A percentile compares a stretch with the other conserved stretches of the same genome.
phyloP scores from a whole-genome alignment of 1,140 invertebrate species.

The Catajapyx aquilonaris region DNA sequence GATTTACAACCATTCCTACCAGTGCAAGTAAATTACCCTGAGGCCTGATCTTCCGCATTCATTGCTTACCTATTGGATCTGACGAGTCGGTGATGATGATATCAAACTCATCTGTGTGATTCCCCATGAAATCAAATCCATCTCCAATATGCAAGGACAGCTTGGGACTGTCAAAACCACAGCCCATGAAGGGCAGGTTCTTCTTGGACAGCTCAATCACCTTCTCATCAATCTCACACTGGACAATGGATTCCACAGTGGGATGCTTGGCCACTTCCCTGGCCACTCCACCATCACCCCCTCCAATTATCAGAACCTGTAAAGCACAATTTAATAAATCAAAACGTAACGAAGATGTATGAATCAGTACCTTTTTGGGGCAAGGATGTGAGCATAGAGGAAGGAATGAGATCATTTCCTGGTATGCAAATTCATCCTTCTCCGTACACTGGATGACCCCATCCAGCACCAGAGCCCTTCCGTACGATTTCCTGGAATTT shows the following conservation, averaged over 20 bases:
- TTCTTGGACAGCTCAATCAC: slow-evolving; percentile 85
- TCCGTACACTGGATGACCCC: slow-evolving; percentile 94
- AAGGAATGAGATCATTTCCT: slow-evolving; percentile 94
- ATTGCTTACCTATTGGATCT: slow-evolving; percentile 64
- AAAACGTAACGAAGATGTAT: not conserved
- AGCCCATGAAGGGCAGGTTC: slow-evolving; percentile 75
- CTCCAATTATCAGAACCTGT: slow-evolving; percentile 83
- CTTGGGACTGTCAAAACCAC: slow-evolving; percentile 64
- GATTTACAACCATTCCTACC: too few relatives aligned
- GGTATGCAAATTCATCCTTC: slow-evolving; percentile 91
- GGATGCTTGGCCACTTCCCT: slow-evolving; percentile 89
- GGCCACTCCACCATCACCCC: slow-evolving; percentile 90
- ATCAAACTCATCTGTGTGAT: slow-evolving; percentile 71
- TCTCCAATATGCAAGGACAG: slow-evolving; percentile 69
- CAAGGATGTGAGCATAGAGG: slow-evolving; percentile 77
- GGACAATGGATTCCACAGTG: slow-evolving; percentile 58
- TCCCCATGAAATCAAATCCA: slow-evolving; percentile 85
- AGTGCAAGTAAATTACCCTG: too few relatives aligned
- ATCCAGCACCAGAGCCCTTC: slow-evolving; percentile 75
- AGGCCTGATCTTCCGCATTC: too few relatives aligned
- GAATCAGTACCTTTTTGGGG: slow-evolving; percentile 53
- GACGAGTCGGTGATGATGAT: slow-evolving; percentile 97
- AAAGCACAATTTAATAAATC: not conserved
- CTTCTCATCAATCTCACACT: slow-evolving; percentile 85
- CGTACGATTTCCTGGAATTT: slow-evolving; percentile 72